These are phyloP conservation scores for Cheilosia pagana DNA, from an alignment of 2,888 invertebrate genomes.

Conservation along the genomic window DNA sequence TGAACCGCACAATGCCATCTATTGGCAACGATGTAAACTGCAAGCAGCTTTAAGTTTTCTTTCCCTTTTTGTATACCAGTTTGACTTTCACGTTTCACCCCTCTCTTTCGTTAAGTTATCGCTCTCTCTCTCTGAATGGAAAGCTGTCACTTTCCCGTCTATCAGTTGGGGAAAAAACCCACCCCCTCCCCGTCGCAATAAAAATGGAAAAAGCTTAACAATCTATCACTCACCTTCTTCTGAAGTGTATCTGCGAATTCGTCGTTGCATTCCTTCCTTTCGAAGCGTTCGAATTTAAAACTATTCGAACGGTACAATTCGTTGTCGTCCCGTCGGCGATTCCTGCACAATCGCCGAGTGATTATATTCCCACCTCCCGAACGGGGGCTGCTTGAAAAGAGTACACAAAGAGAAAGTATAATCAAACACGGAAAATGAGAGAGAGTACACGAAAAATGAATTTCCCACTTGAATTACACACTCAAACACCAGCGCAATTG, in stretches of 20 bases:
- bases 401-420: slow-evolving; percentile 14
- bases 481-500: not conserved
- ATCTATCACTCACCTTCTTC: slow-evolving; percentile 87
- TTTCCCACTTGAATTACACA: slow-evolving; percentile 51
- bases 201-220: slow-evolving; percentile 24
- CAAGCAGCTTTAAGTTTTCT: no score
- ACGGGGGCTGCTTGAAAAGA: slow-evolving; percentile 78
- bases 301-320: slow-evolving; percentile 94
- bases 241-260: slow-evolving; percentile 85
- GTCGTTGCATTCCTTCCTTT: slow-evolving; percentile 88
- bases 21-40: no score
- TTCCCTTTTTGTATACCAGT: slow-evolving; percentile 7
- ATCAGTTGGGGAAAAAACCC: not conserved
- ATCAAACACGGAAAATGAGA: not conserved
- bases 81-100: no score
- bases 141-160: slow-evolving; percentile 8
- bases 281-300: slow-evolving; percentile 94
- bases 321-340: slow-evolving; percentile 90
- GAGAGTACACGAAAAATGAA: slow-evolving; percentile 37
- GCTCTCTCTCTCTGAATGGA: slow-evolving; percentile 2
- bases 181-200: not conserved
- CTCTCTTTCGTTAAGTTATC: slow-evolving; percentile 46
- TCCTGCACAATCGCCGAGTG: slow-evolving; percentile 90
- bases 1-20: no score
- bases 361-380: slow-evolving; percentile 84